Evolutionary conservation across 1,140 invertebrate genomes (phyloP), one percentile per base, ranked within the genome.

Genomic region (Ceratosolen fusciceps): DNA sequence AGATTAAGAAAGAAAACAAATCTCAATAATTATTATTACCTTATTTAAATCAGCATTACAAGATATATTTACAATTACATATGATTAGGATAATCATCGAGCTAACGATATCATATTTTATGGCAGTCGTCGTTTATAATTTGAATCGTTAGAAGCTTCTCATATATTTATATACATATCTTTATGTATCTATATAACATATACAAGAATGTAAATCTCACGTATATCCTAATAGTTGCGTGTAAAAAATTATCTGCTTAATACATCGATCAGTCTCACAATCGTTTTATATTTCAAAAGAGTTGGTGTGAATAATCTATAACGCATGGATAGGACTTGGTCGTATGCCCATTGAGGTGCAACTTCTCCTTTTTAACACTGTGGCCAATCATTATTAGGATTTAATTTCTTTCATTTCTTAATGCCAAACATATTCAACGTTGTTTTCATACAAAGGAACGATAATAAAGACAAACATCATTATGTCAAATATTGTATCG

Each of bases 201-300:
- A 68, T 83, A 82, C 83, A 86, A 83, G 83, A 83, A 84, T 82
- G 62, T 83, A 85, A 85, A 83, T 83, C 78, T 86, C 80, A 80
- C 82, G 83, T 86, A 87, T 84, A 78, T 81, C 82, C 37, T 88
- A 87, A 85, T 85, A 88, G 85, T 86, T 86, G 81, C 85, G 85
- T 84, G 82, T 87, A 85, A 88, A 88, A 88, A 86, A 75, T 87
- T 86, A 88, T 86, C 83, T 86, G 82, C 83, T 88, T 87, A 85
- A 88, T 87, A 88, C 81, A 87, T 87, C 87, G 84, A 89, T 90
- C 89, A 90, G 89, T 90, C 88, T 90, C 88, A 87, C 85, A 90
- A 90, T 88, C 88, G 77, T 87, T 83, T 83, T 85, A 84, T 75
- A 58, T 56, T 80, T 67, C 72, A 14, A 76, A 80, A 79, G 52